These are phyloP conservation scores for Cheilosia urbana DNA, from an alignment of 2,888 invertebrate species.

Conservation along the genomic window DNA sequence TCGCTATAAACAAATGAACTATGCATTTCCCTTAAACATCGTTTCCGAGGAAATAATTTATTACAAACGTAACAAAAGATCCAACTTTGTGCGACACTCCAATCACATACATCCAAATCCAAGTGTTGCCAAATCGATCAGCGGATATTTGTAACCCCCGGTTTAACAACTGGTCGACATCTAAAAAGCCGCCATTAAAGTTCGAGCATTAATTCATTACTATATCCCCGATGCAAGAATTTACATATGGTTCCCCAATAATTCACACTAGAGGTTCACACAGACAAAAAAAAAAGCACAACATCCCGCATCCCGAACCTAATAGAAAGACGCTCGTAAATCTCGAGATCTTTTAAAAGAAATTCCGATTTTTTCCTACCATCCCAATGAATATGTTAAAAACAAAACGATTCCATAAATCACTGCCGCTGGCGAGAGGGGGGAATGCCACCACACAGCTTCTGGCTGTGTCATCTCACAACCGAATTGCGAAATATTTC, in stretches of 20 bases:
- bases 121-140: constrained; percentile 39
- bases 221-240: constrained; percentile 33
- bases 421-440: constrained; percentile 25
- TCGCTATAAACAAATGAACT: too few relatives aligned
- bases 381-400: constrained; percentile 73
- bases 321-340: constrained; percentile 64
- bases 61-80: too few relatives aligned
- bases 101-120: background rate
- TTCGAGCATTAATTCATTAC: constrained; percentile 43
- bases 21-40: too few relatives aligned
- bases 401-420: constrained; percentile 72
- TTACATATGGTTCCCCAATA: constrained; percentile 63
- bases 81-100: background rate
- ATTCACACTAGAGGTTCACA: constrained; percentile 52
- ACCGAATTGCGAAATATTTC: constrained; percentile 72
- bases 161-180: constrained; percentile 41
- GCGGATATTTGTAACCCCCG: background rate
- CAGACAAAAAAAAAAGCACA: background rate
- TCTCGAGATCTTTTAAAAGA: constrained; percentile 65
- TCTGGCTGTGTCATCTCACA: constrained; percentile 27
- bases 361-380: constrained; percentile 29
- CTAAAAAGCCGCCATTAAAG: constrained; percentile 29
- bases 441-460: background rate
- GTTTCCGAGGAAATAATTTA: too few relatives aligned
- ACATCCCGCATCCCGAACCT: constrained; percentile 54